These are phyloP conservation scores for Nematopogon swammerdamellus DNA, from an alignment of 2,888 invertebrate genomes.

Conservation along the genomic window DNA sequence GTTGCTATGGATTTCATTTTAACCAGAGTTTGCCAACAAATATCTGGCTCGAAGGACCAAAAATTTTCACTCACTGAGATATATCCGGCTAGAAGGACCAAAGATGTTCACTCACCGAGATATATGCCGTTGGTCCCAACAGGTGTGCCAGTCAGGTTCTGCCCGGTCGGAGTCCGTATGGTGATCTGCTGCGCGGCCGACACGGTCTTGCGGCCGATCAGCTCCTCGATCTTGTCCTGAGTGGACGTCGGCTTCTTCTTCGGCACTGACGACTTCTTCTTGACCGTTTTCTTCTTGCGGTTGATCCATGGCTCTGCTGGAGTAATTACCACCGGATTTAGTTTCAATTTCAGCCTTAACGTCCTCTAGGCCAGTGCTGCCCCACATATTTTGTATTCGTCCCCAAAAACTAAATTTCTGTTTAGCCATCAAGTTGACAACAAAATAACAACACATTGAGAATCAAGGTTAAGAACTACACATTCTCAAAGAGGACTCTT, in stretches of 20 bases:
- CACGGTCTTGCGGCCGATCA: slow-evolving; percentile 53
- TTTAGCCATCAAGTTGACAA: too few species aligned
- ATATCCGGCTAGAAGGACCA: too few species aligned
- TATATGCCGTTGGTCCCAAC: slow-evolving; percentile 48
- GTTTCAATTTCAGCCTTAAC: neutral
- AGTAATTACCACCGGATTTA: slow-evolving; percentile 6
- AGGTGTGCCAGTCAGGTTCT: slow-evolving; percentile 36
- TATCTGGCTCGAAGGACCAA: too few species aligned
- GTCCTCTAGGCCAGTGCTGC: too few species aligned
- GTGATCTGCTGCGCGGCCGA: slow-evolving; percentile 20
- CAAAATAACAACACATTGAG: too few species aligned
- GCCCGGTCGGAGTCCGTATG: slow-evolving; percentile 28
- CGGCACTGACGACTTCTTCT: slow-evolving; percentile 36
- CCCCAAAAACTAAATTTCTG: too few species aligned
- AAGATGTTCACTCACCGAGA: slow-evolving; percentile 25
- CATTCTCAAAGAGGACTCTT: too few species aligned
- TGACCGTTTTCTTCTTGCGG: slow-evolving; percentile 63
- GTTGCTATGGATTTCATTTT: too few species aligned
- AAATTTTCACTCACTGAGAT: too few species aligned
- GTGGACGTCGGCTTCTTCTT: slow-evolving; percentile 64
- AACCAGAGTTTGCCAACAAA: too few species aligned
- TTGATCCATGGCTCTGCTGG: slow-evolving; percentile 80
- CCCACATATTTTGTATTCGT: too few species aligned
- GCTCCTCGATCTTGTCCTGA: slow-evolving; percentile 76
- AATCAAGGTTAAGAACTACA: too few species aligned